Evolutionary conservation across 2,888 invertebrate species (phyloP).

Genomic region (Cryptops parisi): DNA sequence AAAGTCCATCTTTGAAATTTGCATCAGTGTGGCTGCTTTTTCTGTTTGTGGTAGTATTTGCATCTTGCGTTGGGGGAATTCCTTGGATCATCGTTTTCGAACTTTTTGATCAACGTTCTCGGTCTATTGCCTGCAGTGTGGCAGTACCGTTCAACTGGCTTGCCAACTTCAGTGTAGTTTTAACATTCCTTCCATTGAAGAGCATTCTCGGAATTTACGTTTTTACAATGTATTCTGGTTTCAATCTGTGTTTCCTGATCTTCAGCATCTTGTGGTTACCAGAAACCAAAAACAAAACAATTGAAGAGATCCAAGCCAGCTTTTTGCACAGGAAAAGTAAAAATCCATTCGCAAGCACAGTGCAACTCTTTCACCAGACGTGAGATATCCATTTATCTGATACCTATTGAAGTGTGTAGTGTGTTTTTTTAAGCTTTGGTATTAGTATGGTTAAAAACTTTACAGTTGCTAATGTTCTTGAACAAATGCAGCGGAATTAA

Average conservation of each 20-base stretch:
- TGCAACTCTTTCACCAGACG: too few relatives aligned
- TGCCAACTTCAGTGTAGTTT: conserved; percentile 29
- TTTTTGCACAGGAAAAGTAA: too few relatives aligned
- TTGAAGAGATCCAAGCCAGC: conserved; percentile 3
- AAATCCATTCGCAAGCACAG: too few relatives aligned
- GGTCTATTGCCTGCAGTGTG: conserved; percentile 36
- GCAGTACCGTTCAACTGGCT: conserved; percentile 33
- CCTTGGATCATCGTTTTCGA: conserved; percentile 38
- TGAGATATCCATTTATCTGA: too few relatives aligned
- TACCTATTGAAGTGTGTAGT: too few relatives aligned
- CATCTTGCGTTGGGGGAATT: conserved; percentile 58
- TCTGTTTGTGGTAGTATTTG: too few relatives aligned
- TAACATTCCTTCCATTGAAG: conserved; percentile 25
- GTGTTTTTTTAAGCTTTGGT: too few relatives aligned
- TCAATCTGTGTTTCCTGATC: neutral
- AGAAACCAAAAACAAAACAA: conserved; percentile 3
- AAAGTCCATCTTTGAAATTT: too few relatives aligned
- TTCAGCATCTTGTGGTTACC: neutral
- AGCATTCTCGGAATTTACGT: neutral
- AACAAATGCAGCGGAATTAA: too few relatives aligned
- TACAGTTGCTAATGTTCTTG: too few relatives aligned
- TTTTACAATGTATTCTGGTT: neutral
- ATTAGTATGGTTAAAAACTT: too few relatives aligned
- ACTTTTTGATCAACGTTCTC: conserved; percentile 32
- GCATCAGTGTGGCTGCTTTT: too few relatives aligned